Evolutionary conservation across 2,797 vertebrate species (phyloP), one percentile per base, ranked within the genome.

Genomic region (Trematomus bernacchii): DNA sequence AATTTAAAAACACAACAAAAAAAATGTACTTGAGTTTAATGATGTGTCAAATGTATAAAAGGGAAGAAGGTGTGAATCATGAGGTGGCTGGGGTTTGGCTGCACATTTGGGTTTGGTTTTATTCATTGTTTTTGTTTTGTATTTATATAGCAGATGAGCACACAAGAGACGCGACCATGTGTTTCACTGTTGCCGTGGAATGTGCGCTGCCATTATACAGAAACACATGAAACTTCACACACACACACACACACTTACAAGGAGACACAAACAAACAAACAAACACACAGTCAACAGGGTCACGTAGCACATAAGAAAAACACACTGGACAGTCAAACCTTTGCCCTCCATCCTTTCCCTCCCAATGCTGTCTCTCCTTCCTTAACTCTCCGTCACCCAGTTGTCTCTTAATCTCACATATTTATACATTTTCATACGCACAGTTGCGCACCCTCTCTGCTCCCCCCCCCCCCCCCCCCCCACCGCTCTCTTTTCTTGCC

Each of bases 81-180:
- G 82, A 88, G 86, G 87, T 92, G 89, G 77, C 68, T 79, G 90
- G 88, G 87, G 85, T 93, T 92, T 80, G 89, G 88, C 90, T 89
- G 85, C 79, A 87, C 89, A 80, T 85, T 74, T 79, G 71, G 69
- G 90, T 91, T 37, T 86, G 80, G 90, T 88, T 92, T 92, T 85
- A 83, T 84, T 87, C 79, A 83, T 92, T 77, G 64, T 87, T 91
- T 89, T 90, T 85, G 77, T 92, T 92, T 92, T 89, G 83, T 94
- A 94, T 93, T 92, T 92, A 92, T 93, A 91, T 89, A 91, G 84
- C 89, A 73, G 90, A 95, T 93, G 92, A 95, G 93, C 94, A 94
- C 94, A 95, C 92, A 91, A 92, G 90, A 94, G 93, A 94, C 91
- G 88, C 73, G 58, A 92, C 91, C 93, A 94, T 93, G 92, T 93